Base-by-base conservation (phyloP, 2,797 vertebrate species). In the Vipera latastei region DNA sequence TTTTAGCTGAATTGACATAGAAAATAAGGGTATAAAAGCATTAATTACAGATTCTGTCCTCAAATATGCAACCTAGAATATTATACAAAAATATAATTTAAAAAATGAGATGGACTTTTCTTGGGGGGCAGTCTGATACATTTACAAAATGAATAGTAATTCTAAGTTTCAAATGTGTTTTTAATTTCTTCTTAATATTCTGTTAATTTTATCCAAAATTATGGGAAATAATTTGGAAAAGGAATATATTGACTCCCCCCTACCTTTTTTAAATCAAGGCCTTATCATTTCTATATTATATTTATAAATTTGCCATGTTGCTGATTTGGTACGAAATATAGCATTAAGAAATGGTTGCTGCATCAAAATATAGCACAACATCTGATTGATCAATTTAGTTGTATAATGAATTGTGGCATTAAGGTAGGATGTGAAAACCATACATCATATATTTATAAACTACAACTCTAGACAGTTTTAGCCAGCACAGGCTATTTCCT, bases 371-470 rank as follows among this genome's bases (percentile, higher is more conserved):
- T 18, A 86, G 59, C 7, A 55, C 16, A 28, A 4, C 26, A 5
- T 12, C 87, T 73, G 32, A 25, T 20, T 22, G 13, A 57, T 2
- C 0, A 0, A 6, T 89, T 91, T 89, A 0, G 93, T 92, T 26
- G 60, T 48, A 73, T 28, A 94, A 93, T 26, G 85, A 88, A 60
- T 53, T 3, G 26, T 93, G 5, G 22, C 73, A 87, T 83, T 0
- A 89, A 32, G 83, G 0, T 60, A 55, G 92, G 44, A 83, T 83
- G 38, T 83, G 38, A 48, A 83, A 73, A 38, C 2, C 6, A 32
- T 38, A 73, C n/a, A 73, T 18, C 32, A 73, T 73, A 56, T 69
- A 93, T 95, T 95, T 89, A n/a, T 65, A 56, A 93, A 48, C 69
- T 69, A 38, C 20, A 60, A 44, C 56, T 38, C 69, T 20, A 38